Evolutionary conservation across 2,797 vertebrate species (phyloP).

Genomic region (Knipowitschia caucasica): DNA sequence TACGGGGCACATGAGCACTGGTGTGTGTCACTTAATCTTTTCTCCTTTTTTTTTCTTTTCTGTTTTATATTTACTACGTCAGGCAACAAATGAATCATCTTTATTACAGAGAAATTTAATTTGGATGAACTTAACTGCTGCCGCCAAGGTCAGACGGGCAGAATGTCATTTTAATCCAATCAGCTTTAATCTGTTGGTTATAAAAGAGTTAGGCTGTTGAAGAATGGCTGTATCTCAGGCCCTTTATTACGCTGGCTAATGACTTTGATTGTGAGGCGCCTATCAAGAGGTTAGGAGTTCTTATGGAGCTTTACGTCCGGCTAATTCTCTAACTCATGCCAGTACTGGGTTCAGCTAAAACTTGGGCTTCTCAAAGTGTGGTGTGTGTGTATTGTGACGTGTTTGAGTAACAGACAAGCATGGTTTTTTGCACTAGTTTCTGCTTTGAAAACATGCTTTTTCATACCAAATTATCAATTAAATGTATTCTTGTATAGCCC

Average conservation of each 20-base stretch:
- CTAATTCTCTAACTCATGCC: conserved; percentile 59
- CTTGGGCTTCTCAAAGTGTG: conserved; percentile 26
- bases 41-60: conserved; percentile 61
- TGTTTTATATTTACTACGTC: conserved; percentile 78
- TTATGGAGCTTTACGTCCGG: conserved; percentile 58
- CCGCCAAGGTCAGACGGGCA: conserved; percentile 80
- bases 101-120: conserved; percentile 82
- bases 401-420: too few relatives aligned
- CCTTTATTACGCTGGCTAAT: conserved; percentile 81
- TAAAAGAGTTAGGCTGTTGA: conserved; percentile 82
- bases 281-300: conserved; percentile 73
- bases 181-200: conserved; percentile 83
- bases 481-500: too few relatives aligned
- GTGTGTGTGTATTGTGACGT: too few relatives aligned
- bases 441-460: too few relatives aligned
- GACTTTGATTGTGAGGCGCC: conserved; percentile 79
- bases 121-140: conserved; percentile 81
- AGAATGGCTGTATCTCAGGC: conserved; percentile 80
- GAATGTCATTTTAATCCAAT: conserved; percentile 86
- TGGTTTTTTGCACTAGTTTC: too few relatives aligned
- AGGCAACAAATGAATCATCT: conserved; percentile 83
- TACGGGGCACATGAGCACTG: conserved; percentile 34
- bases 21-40: conserved; percentile 68
- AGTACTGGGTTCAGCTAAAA: conserved; percentile 41
- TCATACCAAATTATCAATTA: too few relatives aligned